Base-by-base conservation (phyloP, 2,113 vertebrate species). In the Petrocephalus zakoni region DNA sequence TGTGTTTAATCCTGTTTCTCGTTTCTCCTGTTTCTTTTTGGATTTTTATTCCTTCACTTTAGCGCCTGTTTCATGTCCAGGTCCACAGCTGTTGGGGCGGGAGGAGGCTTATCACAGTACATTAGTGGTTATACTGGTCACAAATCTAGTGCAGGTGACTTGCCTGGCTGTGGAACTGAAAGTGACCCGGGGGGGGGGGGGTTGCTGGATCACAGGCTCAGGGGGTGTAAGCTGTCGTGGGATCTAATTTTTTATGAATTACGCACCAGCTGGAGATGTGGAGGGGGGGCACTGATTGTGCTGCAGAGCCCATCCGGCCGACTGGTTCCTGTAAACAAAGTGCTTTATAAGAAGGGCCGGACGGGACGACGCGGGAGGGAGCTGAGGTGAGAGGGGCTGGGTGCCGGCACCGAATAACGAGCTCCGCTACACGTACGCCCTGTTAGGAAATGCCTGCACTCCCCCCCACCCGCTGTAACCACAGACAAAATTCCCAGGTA, bases 291-390 rank as follows among this genome's bases (percentile, higher is more conserved):
- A n/a, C 22, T 37, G 81, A 46, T 47, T 83, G 81, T 83, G 81
- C 81, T 10, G 37, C 46, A 46, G 81, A 83, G 47, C 42, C 21
- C 81, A 83, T 83, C 81, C 81, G 81, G 81, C 46, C 46, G 9
- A 83, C 17, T 10, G 81, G 81, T 83, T 83, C 81, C 81, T 83
- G 81, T 83, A 83, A 83, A 83, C 81, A 83, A 83, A 83, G 81
- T 83, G 81, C 81, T 83, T 83, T 83, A 47, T 83, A 47, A 78
- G 17, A 83, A 49, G 46, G 81, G 46, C 46, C 37, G 9, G 81
- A 83, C 4, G 81, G 46, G 81, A 83, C 46, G 47, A 83, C 47
- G 46, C 22, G 37, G 81, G 47, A 49, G 46, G 6, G 75, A 49
- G 15, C 34, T 1, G 21, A n/a, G 37, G 81, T 46, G 46, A n/a